phyloP scores from a whole-genome alignment of 2,113 vertebrate genomes.

The Pygoscelis adeliae region DNA sequence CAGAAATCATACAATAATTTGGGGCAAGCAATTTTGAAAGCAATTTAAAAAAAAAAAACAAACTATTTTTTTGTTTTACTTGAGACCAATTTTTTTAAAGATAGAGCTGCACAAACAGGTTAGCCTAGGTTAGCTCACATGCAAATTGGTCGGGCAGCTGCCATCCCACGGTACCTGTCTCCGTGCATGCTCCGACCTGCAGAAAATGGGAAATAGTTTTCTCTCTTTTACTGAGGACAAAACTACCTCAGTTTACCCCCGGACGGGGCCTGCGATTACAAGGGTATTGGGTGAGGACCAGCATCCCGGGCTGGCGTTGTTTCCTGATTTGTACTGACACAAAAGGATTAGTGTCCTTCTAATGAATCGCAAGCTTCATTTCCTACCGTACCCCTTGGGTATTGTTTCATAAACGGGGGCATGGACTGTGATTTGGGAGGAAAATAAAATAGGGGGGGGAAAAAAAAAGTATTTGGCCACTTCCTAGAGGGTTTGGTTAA shows the following conservation, averaged over 20 bases:
- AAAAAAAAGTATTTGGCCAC: neutral
- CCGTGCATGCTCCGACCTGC: neutral
- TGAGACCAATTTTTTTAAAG: neutral
- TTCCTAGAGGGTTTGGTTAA: neutral
- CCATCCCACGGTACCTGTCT: neutral
- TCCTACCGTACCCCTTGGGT: neutral
- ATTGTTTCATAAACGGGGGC: neutral
- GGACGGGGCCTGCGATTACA: neutral
- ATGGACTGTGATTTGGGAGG: neutral
- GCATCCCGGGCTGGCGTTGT: neutral
- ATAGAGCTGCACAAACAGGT: neutral
- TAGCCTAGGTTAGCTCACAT: neutral
- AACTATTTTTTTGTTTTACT: neutral
- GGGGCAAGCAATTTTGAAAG: neutral
- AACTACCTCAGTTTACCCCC: neutral
- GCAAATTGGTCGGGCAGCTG: neutral
- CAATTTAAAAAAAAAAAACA: neutral
- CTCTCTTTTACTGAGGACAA: neutral
- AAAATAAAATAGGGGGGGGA: neutral
- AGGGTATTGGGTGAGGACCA: neutral
- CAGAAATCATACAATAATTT: neutral
- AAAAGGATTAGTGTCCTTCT: neutral
- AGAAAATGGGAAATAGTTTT: slow-evolving; percentile 42
- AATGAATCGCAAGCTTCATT: neutral
- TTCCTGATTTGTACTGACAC: neutral